phyloP scores from a whole-genome alignment of 1,140 invertebrate genomes.

The Coelopa frigida region DNA sequence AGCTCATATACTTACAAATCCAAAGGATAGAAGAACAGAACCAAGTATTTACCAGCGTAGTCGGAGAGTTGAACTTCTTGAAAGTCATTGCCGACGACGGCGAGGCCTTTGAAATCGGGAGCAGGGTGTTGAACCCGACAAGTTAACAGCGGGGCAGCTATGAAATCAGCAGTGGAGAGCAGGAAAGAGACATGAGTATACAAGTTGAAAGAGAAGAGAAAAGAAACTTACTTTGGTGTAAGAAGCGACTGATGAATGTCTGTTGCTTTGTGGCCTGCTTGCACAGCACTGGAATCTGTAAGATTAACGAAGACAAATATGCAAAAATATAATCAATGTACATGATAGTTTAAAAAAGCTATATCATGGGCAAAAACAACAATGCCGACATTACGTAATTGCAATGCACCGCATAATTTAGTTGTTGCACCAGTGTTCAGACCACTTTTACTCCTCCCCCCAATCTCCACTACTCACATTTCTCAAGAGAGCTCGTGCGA shows the following conservation, averaged over 20 bases:
- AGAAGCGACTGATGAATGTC: conserved; percentile 19
- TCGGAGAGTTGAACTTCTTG: conserved; percentile 80
- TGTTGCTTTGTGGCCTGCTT: conserved; percentile 20
- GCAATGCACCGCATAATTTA: neutral
- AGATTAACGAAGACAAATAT: no score
- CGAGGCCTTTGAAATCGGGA: conserved; percentile 79
- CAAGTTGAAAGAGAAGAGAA: neutral
- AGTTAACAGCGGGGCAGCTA: conserved; percentile 30
- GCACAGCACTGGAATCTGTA: conserved; percentile 28
- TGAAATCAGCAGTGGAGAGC: neutral
- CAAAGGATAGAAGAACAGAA: conserved; percentile 76
- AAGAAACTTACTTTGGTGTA: conserved; percentile 32
- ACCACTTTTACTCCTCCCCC: neutral
- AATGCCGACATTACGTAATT: conserved; percentile 27
- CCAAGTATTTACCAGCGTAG: conserved; percentile 88
- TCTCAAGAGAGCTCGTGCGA: conserved; percentile 30
- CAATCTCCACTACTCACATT: conserved; percentile 24
- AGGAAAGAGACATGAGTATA: neutral
- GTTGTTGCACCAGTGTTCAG: neutral
- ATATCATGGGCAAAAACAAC: conserved; percentile 8
- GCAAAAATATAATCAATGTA: no score
- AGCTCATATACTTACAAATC: conserved; percentile 69
- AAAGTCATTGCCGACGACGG: conserved; percentile 84
- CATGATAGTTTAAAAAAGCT: no score
- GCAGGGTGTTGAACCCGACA: conserved; percentile 70